phyloP scores from a whole-genome alignment of 2,888 invertebrate species.

The Erynnis tages region DNA sequence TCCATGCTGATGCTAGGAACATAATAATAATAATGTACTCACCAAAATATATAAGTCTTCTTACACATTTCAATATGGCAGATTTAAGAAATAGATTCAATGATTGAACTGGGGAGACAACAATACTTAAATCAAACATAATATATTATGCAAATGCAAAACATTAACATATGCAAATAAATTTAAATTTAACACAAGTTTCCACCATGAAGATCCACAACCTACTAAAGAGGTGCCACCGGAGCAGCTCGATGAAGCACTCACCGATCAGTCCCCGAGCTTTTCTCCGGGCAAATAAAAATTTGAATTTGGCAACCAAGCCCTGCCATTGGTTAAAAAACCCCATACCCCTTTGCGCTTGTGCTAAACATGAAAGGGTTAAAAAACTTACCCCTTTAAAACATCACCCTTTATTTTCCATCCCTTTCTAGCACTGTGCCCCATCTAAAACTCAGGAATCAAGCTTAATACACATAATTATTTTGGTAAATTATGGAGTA shows the following conservation, averaged over 20 bases:
- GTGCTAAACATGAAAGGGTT: slow-evolving; percentile 80
- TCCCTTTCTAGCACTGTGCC: slow-evolving; percentile 40
- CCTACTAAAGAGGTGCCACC: slow-evolving; percentile 52
- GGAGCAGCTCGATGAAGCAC: slow-evolving; percentile 34
- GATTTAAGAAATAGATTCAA: no score
- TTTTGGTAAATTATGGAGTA: no score
- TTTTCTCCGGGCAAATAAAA: slow-evolving; percentile 60
- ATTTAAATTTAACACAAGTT: slow-evolving; percentile 1
- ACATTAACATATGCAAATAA: no score
- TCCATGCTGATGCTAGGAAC: no score
- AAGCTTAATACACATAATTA: not conserved
- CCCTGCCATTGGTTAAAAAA: slow-evolving; percentile 67
- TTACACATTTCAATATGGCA: no score
- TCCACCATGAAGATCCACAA: slow-evolving; percentile 42
- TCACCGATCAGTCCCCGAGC: slow-evolving; percentile 44
- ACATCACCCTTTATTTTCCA: slow-evolving; percentile 52
- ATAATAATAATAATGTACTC: no score
- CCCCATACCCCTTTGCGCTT: slow-evolving; percentile 73
- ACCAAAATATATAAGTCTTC: no score
- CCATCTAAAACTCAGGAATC: not conserved
- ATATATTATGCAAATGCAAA: no score
- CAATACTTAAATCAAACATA: no score
- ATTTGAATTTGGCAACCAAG: slow-evolving; percentile 59
- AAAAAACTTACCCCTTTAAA: slow-evolving; percentile 69
- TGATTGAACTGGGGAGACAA: no score